These are phyloP conservation scores for Crambe crambe DNA, from an alignment of 37 sponge, comb jelly and placozoan species.

Conservation along the genomic window DNA sequence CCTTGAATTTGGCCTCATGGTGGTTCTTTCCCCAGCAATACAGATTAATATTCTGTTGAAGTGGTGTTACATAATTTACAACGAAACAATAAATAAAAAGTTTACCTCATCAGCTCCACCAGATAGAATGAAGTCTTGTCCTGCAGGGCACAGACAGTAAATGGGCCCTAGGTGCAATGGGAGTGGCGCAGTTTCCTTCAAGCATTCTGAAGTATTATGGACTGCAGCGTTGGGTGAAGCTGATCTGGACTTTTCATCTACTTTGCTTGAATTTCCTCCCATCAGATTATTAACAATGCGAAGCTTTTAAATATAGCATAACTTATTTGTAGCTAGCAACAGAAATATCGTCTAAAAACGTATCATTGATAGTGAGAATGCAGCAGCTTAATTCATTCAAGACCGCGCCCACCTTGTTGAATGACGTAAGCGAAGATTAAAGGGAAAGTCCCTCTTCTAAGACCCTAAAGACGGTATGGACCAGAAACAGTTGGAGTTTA, in stretches of 20 bases:
- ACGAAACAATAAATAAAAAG: neutral
- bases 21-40: constrained; percentile 13
- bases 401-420: neutral
- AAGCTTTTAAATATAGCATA: too few relatives aligned
- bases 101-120: constrained; percentile 44
- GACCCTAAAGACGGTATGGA: neutral
- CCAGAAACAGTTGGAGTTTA: constrained; percentile 5
- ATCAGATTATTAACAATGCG: neutral
- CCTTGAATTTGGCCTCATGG: constrained; percentile 2
- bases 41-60: constrained; percentile 18
- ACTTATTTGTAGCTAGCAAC: too few relatives aligned
- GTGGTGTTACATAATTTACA: too few relatives aligned
- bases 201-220: too few relatives aligned
- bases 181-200: too few relatives aligned
- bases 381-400: too few relatives aligned
- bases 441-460: neutral
- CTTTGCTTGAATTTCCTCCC: neutral
- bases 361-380: too few relatives aligned
- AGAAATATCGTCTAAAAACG: too few relatives aligned
- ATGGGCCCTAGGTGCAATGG: constrained; percentile 45
- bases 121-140: constrained; percentile 13
- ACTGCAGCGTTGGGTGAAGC: too few relatives aligned
- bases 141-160: constrained; percentile 26
- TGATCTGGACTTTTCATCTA: too few relatives aligned
- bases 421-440: neutral